phyloP scores from a whole-genome alignment of 53 echinoderm and acorn worm species.

The Patiria pectinifera region DNA sequence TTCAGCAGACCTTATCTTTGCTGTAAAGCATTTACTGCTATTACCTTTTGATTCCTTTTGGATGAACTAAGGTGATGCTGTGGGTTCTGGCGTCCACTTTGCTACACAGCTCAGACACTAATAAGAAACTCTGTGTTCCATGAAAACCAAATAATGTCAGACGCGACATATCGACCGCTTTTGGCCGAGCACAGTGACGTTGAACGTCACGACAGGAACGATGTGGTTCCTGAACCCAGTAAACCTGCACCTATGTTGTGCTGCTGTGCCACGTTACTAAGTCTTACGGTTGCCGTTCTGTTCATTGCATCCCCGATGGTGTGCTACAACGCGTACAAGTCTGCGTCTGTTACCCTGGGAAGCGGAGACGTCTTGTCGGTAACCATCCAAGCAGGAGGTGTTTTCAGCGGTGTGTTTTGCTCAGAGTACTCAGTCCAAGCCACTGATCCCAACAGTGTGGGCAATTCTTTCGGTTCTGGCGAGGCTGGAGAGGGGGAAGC shows the following conservation, averaged over 20 bases:
- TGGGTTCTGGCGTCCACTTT: too few relatives aligned
- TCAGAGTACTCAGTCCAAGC: neutral
- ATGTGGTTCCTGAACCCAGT: neutral
- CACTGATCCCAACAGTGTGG: neutral
- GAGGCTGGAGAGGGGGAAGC: neutral
- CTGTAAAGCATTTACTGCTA: too few relatives aligned
- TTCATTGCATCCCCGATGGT: neutral
- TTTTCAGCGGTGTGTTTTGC: neutral
- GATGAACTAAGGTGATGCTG: too few relatives aligned
- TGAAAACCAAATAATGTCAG: neutral
- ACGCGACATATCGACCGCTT: neutral
- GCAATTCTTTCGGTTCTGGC: neutral
- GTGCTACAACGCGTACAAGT: neutral
- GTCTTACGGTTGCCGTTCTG: neutral
- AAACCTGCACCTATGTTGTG: neutral
- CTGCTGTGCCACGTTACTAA: neutral
- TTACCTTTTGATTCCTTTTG: too few relatives aligned
- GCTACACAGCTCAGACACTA: too few relatives aligned
- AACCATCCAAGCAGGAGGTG: neutral
- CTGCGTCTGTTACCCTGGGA: neutral
- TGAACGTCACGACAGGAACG: neutral
- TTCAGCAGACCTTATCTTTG: too few relatives aligned
- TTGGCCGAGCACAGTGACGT: neutral
- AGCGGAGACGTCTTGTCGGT: neutral
- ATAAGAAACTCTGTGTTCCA: neutral